phyloP scores from a whole-genome alignment of 2,797 vertebrate genomes.

The Buphagus erythrorhynchus region DNA sequence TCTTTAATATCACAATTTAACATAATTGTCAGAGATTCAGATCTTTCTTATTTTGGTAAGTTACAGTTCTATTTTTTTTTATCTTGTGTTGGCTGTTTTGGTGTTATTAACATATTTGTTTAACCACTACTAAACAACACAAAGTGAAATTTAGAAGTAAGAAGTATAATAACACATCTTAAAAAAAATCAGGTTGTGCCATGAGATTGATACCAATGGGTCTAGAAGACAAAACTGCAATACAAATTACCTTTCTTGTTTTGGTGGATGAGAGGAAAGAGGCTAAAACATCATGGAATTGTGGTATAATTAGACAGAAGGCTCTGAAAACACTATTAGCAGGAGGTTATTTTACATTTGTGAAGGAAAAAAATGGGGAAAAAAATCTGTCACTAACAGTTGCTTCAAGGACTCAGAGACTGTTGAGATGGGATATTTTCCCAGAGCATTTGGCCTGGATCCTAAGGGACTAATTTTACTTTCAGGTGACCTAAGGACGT shows the following conservation, averaged over 20 bases:
- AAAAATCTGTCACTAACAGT: background rate
- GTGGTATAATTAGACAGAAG: background rate
- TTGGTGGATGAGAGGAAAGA: background rate
- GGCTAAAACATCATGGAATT: background rate
- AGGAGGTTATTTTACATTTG: background rate
- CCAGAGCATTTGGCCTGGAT: background rate
- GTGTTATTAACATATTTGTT: background rate
- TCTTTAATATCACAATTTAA: background rate
- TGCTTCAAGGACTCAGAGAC: background rate
- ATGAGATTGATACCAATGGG: background rate
- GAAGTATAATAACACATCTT: background rate
- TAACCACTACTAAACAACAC: background rate
- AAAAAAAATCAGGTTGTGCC: background rate
- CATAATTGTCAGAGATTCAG: background rate
- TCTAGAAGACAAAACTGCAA: background rate
- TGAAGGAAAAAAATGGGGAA: background rate
- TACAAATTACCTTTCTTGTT: background rate
- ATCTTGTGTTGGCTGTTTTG: background rate
- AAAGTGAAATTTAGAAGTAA: background rate
- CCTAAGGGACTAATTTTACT: slow-evolving; percentile 44
- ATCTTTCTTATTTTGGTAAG: background rate
- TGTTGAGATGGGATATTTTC: background rate
- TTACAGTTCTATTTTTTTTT: background rate
- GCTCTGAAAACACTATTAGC: background rate
- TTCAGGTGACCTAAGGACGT: background rate